These are phyloP conservation scores for Myioborus melanocephalus DNA, from an alignment of 2,797 vertebrate species.

Conservation along the genomic window DNA sequence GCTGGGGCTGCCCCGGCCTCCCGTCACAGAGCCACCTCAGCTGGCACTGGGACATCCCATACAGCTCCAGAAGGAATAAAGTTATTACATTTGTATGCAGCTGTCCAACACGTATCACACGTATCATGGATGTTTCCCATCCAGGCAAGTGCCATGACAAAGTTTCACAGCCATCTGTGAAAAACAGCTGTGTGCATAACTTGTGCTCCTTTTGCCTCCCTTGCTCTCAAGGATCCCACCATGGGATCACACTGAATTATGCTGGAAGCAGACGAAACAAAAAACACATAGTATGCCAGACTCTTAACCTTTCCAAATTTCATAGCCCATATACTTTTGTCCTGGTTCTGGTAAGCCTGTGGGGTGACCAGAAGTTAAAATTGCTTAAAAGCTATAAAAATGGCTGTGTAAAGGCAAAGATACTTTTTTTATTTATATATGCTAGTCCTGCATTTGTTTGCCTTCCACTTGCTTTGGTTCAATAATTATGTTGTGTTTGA, in stretches of 20 bases:
- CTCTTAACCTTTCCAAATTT: not conserved
- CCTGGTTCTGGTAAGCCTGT: not conserved
- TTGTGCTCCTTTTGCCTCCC: fast-evolving
- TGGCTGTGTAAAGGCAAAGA: not conserved
- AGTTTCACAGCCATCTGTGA: not conserved
- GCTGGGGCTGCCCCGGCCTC: fast-evolving
- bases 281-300: not conserved
- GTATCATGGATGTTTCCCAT: fast-evolving
- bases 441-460: not conserved
- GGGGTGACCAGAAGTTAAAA: not conserved
- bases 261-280: not conserved
- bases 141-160: not conserved
- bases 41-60: no score
- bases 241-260: fast-evolving
- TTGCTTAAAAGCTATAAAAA: not conserved
- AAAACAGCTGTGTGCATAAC: not conserved
- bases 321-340: not conserved
- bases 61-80: not conserved
- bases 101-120: fast-evolving
- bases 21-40: no score
- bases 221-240: not conserved
- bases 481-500: not conserved
- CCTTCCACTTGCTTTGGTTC: not conserved
- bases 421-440: not conserved
- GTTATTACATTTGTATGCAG: not conserved